A percentile compares a stretch with the other conserved stretches of the same genome.
Conservation (phyloP, 2,113 vertebrate genomes). For the Anthoscopus minutus region DNA sequence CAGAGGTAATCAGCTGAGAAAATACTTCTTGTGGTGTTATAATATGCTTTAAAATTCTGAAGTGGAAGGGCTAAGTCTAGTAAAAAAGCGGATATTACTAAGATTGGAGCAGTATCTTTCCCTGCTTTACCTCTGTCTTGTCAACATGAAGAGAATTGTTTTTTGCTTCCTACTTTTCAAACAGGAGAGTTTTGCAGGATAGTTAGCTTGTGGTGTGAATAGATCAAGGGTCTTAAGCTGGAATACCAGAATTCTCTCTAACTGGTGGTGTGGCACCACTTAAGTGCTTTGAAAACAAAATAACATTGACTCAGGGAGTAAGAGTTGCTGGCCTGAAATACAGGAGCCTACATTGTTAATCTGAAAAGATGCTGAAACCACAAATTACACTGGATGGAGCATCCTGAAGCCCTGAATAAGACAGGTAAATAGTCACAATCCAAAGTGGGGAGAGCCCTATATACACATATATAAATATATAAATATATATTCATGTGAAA, state of each 20-base stretch:
- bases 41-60: neutral
- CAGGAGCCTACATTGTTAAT: neutral
- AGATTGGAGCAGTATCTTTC: neutral
- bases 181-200: neutral
- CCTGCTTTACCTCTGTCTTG: neutral
- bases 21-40: neutral
- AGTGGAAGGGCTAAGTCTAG: neutral
- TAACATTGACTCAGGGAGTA: neutral
- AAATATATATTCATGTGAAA: neutral
- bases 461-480: too few species aligned
- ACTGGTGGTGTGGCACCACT: neutral
- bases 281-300: neutral
- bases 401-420: neutral
- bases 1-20: neutral
- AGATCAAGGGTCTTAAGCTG: neutral
- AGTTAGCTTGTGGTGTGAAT: neutral
- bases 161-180: neutral
- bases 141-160: fast-evolving
- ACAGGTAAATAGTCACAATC: neutral
- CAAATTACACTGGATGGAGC: neutral
- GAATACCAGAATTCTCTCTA: neutral
- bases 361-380: neutral
- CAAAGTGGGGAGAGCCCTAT: neutral
- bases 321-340: neutral
- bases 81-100: neutral